Base-by-base conservation (phyloP, 2,113 vertebrate genomes). In the Pseudopodoces humilis region DNA sequence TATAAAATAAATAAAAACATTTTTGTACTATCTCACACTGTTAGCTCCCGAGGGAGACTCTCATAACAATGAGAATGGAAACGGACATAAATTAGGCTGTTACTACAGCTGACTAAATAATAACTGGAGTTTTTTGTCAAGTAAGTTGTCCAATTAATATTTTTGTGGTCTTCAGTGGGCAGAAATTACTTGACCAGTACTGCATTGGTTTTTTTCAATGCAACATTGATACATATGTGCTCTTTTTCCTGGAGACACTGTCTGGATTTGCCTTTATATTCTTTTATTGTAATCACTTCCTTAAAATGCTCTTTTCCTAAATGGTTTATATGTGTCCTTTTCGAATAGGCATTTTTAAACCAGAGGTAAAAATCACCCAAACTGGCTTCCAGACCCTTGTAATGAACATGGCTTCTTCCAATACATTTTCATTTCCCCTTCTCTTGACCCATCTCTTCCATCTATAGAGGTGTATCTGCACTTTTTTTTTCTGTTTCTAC, bases 41-140 rank as follows among this genome's bases (percentile, higher is more conserved):
- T 92, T 94, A 85, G 70, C 55, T 95, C 82, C 90, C 58, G 52
- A 90, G 85, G 93, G 78, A 92, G 80, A 17, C 43, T 94, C 50
- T 87, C 39, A 55, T 70, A 95, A 94, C 84, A 95, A 80, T 91
- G 82, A 93, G 68, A 75, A 67, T 77, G 62, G 67, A 91, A 91
- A 70, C 0, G 5, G 33, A 89, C 58, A 94, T 91, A 95, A 97
- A 91, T 94, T 83, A 85, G 59, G 63, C 64, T 93, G 31, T 83
- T 88, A 86, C 46, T 91, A 53, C 87, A 95, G 90, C 92, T 95
- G 84, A 91, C 70, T 95, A 95, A 95, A 93, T 93, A 93, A 94
- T 75, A 84, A 59, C 33, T 1, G 2, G 17, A 59, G 13, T 2
- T 76, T 95, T 84, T 92, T 79, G 62, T 94, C 70, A 85, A 75